Percentiles rank a stretch among this genome's conserved stretches.
phyloP scores from a whole-genome alignment of 2,113 vertebrate species.

The Rhegmatorhina hoffmannsi region DNA sequence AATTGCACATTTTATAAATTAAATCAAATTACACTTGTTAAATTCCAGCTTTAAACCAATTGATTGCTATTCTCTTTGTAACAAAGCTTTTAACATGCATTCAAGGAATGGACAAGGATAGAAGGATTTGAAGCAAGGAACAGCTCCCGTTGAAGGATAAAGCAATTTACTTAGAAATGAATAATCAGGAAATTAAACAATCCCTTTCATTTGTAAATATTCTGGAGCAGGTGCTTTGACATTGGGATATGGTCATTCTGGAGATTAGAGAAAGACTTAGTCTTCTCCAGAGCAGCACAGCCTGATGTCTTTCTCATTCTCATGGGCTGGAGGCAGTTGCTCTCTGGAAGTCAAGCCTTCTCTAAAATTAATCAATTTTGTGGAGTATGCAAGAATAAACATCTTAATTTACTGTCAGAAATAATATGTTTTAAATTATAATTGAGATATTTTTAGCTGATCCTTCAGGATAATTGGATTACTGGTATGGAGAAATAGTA shows the following conservation, averaged over 20 bases:
- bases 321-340: accelerated
- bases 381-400: neutral
- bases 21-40: neutral
- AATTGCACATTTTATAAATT: neutral
- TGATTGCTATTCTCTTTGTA: neutral
- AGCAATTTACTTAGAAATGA: neutral
- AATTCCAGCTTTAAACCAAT: neutral
- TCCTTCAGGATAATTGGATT: neutral
- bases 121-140: neutral
- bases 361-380: neutral
- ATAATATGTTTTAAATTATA: neutral
- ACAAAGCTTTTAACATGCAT: neutral
- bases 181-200: neutral
- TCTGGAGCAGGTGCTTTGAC: neutral
- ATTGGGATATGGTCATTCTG: neutral
- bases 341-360: neutral
- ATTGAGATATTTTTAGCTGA: neutral
- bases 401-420: neutral
- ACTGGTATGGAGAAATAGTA: neutral
- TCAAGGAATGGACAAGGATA: neutral
- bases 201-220: neutral
- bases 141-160: neutral
- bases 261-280: neutral
- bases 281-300: neutral
- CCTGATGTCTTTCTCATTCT: neutral